Evolutionary conservation across 2,797 vertebrate species (phyloP).

Genomic region (Cephalopachus bancanus): DNA sequence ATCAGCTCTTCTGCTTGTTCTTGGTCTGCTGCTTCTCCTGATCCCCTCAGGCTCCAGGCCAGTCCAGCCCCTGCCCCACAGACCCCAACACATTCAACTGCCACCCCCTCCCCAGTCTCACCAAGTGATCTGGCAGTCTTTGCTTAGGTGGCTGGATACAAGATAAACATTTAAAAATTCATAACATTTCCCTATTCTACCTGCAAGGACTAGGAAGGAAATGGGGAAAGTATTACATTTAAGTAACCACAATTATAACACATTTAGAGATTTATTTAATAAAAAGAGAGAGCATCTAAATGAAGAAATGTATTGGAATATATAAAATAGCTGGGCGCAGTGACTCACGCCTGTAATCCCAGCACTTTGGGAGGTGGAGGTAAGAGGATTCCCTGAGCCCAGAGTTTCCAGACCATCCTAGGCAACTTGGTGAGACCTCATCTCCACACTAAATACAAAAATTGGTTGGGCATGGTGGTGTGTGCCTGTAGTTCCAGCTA

Average conservation of each 20-base stretch:
- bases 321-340: neutral
- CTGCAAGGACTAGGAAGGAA: constrained; percentile 17
- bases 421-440: neutral
- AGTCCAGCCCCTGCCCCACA: neutral
- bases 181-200: neutral
- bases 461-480: neutral
- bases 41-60: neutral
- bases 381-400: neutral
- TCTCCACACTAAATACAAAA: neutral
- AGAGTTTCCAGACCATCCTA: neutral
- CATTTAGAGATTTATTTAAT: neutral
- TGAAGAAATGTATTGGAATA: constrained; percentile 1
- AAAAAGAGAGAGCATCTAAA: constrained; percentile 23
- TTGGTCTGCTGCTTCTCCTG: neutral
- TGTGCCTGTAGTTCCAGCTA: neutral
- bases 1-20: neutral
- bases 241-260: neutral
- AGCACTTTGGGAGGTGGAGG: neutral
- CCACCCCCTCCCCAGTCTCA: neutral
- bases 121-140: neutral
- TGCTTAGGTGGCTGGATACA: neutral
- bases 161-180: constrained; percentile 1
- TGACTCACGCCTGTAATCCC: neutral
- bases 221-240: neutral
- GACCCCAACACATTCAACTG: neutral